Percentiles rank a stretch among this genome's conserved stretches.
Evolutionary conservation across 2,797 vertebrate genomes (phyloP).

Genomic region (Gambelia wislizenii): DNA sequence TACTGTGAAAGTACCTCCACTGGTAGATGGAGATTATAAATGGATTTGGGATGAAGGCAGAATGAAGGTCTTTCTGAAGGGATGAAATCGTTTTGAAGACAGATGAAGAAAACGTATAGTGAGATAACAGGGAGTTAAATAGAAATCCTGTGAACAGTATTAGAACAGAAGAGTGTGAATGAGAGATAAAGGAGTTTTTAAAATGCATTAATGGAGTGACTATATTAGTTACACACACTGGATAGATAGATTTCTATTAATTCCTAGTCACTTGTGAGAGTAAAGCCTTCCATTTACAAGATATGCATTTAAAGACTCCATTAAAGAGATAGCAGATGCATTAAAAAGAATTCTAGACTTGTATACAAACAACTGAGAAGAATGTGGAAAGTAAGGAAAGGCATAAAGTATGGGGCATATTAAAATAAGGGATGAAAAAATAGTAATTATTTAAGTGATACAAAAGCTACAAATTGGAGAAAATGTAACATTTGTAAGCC

Average conservation of each 20-base stretch:
- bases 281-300: background rate
- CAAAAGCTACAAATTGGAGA: background rate
- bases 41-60: slow-evolving; percentile 28
- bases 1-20: background rate
- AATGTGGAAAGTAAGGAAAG: background rate
- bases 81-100: background rate
- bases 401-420: background rate
- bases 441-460: background rate
- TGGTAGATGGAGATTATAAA: fast-evolving
- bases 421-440: background rate
- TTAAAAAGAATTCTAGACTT: slow-evolving; percentile 15
- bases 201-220: slow-evolving; percentile 17
- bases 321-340: background rate
- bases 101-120: background rate
- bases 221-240: slow-evolving; percentile 11
- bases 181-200: background rate
- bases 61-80: background rate
- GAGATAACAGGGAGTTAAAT: slow-evolving; percentile 14
- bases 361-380: background rate
- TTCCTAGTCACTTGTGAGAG: background rate
- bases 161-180: background rate
- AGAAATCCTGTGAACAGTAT: slow-evolving; percentile 16
- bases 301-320: slow-evolving; percentile 27
- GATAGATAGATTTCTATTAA: background rate
- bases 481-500: background rate